phyloP scores from a whole-genome alignment of 2,113 vertebrate genomes.

The Tiliqua scincoides region DNA sequence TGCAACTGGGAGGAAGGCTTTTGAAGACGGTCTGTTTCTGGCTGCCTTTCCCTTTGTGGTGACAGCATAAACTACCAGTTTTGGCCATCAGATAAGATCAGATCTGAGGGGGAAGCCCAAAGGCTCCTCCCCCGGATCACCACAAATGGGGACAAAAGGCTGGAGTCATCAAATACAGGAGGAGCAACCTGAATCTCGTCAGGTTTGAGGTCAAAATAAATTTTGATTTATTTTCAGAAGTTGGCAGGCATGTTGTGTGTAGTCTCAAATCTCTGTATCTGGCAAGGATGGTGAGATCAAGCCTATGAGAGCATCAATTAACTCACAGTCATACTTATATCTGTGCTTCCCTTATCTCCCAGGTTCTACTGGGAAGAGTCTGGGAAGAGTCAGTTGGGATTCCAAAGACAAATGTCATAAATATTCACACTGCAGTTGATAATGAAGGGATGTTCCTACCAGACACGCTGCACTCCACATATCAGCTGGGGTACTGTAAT shows the following conservation, averaged over 20 bases:
- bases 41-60: too few species aligned
- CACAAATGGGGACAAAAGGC: background rate
- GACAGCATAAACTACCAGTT: too few species aligned
- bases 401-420: background rate
- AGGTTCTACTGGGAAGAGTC: background rate
- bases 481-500: slow-evolving; percentile 84
- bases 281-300: background rate
- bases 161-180: background rate
- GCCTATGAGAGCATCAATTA: background rate
- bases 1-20: too few species aligned
- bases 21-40: too few species aligned
- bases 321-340: background rate
- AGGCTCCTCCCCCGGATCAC: too few species aligned
- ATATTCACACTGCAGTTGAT: background rate
- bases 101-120: too few species aligned
- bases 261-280: background rate
- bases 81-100: too few species aligned
- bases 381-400: background rate
- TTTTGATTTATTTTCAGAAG: background rate
- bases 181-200: background rate
- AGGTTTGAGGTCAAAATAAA: too few species aligned
- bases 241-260: background rate
- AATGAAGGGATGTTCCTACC: slow-evolving; percentile 70
- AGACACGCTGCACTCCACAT: slow-evolving; percentile 89
- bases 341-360: background rate